Evolutionary conservation across 2,888 invertebrate genomes (phyloP).

Genomic region (Cephus spinipes): DNA sequence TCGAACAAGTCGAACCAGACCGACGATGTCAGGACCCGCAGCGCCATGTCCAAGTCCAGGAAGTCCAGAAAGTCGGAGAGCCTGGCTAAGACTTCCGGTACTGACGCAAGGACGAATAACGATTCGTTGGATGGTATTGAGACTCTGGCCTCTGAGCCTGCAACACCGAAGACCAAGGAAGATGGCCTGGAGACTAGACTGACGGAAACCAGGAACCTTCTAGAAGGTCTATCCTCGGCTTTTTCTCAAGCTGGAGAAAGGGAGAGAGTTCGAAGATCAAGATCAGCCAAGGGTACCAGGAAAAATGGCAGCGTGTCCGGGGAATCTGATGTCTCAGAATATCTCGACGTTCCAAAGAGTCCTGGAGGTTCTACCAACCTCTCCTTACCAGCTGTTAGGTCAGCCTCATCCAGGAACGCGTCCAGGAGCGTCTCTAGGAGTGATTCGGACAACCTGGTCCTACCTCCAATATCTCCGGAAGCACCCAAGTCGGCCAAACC

Average conservation of each 20-base stretch:
- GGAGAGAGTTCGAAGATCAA: constrained; percentile 20
- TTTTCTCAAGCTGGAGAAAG: constrained; percentile 21
- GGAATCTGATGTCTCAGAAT: constrained; percentile 16
- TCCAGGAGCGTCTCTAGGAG: constrained; percentile 38
- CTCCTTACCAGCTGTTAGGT: constrained; percentile 54
- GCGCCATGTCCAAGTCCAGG: constrained; percentile 16
- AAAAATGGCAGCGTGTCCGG: constrained; percentile 18
- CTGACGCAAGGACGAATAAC: constrained; percentile 11
- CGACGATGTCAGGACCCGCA: constrained; percentile 22
- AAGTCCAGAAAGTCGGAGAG: constrained; percentile 14
- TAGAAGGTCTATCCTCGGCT: constrained; percentile 42
- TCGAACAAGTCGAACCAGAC: constrained; percentile 21
- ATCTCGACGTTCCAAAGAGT: constrained; percentile 10
- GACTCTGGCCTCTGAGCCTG: constrained; percentile 16
- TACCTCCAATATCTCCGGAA: constrained; percentile 58
- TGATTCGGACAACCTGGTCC: constrained; percentile 40
- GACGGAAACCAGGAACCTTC: constrained; percentile 43
- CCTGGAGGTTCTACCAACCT: constrained; percentile 30
- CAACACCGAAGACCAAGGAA: constrained; percentile 11
- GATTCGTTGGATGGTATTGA: constrained; percentile 20
- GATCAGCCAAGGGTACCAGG: constrained; percentile 24
- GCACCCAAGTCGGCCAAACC: constrained; percentile 40
- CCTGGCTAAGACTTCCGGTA: background rate
- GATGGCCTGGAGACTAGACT: constrained; percentile 42
- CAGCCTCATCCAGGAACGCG: constrained; percentile 33